Percentiles rank a stretch among this genome's conserved stretches.
phyloP scores from a whole-genome alignment of 2,113 vertebrate species.

The Cyphomyrus plagiostoma region DNA sequence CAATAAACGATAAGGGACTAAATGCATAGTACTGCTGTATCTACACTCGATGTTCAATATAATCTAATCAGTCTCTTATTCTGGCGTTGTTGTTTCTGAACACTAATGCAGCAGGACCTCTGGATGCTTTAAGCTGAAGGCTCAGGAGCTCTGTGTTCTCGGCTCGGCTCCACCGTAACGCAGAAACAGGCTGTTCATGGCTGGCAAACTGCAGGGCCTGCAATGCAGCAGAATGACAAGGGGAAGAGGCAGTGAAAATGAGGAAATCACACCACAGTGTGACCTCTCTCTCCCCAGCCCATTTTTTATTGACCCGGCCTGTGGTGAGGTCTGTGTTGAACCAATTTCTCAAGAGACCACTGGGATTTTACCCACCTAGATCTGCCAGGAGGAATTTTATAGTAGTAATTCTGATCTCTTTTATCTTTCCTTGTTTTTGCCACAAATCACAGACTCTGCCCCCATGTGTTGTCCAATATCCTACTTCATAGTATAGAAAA shows the following conservation, averaged over 20 bases:
- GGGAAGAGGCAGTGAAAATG: neutral
- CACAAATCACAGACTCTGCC: neutral
- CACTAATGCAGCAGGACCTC: neutral
- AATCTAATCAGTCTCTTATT: neutral
- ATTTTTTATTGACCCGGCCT: neutral
- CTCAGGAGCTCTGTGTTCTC: neutral
- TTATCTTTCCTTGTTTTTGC: neutral
- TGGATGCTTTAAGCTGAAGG: neutral
- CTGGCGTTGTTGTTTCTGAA: neutral
- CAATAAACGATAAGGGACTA: constrained; percentile 8
- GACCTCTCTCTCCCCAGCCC: neutral
- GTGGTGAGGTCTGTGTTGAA: neutral
- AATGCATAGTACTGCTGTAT: constrained; percentile 12
- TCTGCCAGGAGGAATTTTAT: neutral
- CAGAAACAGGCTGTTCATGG: neutral
- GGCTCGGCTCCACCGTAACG: neutral
- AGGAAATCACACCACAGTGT: neutral
- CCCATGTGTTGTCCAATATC: neutral
- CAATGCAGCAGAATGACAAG: neutral
- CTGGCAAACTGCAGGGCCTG: neutral
- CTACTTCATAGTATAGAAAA: neutral
- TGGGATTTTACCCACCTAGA: neutral
- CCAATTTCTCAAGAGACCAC: neutral
- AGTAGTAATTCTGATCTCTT: neutral
- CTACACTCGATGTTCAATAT: neutral